Evolutionary conservation across 2,888 invertebrate species (phyloP).

Genomic region (Drosophila mayaguana): DNA sequence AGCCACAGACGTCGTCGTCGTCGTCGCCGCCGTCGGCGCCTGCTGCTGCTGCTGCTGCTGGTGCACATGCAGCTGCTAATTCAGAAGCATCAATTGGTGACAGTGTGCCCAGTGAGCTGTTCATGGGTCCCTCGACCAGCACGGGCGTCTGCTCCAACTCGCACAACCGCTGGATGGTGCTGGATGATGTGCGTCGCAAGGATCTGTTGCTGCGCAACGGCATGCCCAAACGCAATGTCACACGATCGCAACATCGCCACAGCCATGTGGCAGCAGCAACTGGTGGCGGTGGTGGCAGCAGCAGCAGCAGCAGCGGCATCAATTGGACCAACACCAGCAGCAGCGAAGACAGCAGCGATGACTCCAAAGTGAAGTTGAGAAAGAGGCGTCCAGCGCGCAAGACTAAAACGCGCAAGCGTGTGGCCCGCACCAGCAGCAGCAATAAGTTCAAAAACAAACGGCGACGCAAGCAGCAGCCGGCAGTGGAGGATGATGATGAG

Average conservation of each 20-base stretch:
- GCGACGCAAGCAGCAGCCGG: slow-evolving; percentile 22
- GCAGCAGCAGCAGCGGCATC: slow-evolving; percentile 14
- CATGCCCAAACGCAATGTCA: slow-evolving; percentile 35
- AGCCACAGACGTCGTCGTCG: slow-evolving; percentile 19
- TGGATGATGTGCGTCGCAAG: slow-evolving; percentile 58
- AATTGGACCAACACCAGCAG: slow-evolving; percentile 11
- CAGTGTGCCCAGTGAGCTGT: slow-evolving; percentile 58
- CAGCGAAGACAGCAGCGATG: slow-evolving; percentile 10
- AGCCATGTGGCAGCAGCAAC: background rate
- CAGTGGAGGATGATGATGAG: background rate
- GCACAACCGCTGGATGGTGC: slow-evolving; percentile 67
- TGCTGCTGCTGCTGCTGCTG: too few relatives aligned
- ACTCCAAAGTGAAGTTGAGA: slow-evolving; percentile 9
- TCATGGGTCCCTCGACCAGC: slow-evolving; percentile 82
- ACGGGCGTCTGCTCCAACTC: slow-evolving; percentile 75
- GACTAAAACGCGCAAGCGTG: slow-evolving; percentile 33
- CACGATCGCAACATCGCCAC: slow-evolving; percentile 33
- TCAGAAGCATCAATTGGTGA: background rate
- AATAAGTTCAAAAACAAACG: slow-evolving; percentile 31
- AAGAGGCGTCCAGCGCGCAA: slow-evolving; percentile 37
- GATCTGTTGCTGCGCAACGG: slow-evolving; percentile 46
- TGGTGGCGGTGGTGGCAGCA: background rate
- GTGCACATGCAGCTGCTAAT: background rate
- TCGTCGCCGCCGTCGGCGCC: too few relatives aligned
- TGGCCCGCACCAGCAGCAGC: background rate